A percentile compares a stretch with the other conserved stretches of the same genome.
Conservation (phyloP, 92 coral and sea anemone genomes). For the Galaxea fascicularis region DNA sequence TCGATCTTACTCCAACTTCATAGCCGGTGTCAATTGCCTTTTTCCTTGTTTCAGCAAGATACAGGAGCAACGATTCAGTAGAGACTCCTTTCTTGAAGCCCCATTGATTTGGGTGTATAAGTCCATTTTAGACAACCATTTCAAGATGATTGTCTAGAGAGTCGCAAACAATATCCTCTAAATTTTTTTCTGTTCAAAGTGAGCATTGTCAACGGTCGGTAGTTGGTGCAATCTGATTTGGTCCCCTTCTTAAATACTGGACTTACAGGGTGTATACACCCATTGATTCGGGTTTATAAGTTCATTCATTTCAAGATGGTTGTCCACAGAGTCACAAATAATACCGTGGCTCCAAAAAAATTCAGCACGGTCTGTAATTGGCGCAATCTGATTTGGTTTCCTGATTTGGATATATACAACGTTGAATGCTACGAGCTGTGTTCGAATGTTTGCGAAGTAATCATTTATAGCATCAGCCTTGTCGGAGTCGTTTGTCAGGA, state of each 20-base stretch:
- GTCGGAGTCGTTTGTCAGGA: constrained; percentile 31
- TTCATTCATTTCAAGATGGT: neutral
- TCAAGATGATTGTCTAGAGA: constrained; percentile 7
- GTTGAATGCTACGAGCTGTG: constrained; percentile 27
- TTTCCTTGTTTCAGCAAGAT: constrained; percentile 34
- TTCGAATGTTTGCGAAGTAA: constrained; percentile 47
- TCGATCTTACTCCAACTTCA: constrained; percentile 31
- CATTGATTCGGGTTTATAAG: neutral
- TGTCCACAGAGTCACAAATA: neutral
- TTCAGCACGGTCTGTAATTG: neutral
- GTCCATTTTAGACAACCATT: constrained; percentile 2
- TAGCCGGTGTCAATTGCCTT: constrained; percentile 42
- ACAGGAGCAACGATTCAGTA: constrained; percentile 35
- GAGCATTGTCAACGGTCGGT: constrained; percentile 42
- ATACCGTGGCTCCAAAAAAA: neutral
- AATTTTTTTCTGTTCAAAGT: constrained; percentile 36
- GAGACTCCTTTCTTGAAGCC: constrained; percentile 45
- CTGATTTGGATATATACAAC: too few relatives aligned
- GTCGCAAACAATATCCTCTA: constrained; percentile 32
- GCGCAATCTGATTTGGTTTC: neutral
- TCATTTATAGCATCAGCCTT: constrained; percentile 39
- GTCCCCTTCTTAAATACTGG: constrained; percentile 46
- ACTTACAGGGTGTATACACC: too few relatives aligned
- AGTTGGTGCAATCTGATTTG: constrained; percentile 37
- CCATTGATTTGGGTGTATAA: constrained; percentile 33